Evolutionary conservation across 2,113 vertebrate genomes (phyloP), one percentile per base, ranked within the genome.

Genomic region (Corydoras sp.): DNA sequence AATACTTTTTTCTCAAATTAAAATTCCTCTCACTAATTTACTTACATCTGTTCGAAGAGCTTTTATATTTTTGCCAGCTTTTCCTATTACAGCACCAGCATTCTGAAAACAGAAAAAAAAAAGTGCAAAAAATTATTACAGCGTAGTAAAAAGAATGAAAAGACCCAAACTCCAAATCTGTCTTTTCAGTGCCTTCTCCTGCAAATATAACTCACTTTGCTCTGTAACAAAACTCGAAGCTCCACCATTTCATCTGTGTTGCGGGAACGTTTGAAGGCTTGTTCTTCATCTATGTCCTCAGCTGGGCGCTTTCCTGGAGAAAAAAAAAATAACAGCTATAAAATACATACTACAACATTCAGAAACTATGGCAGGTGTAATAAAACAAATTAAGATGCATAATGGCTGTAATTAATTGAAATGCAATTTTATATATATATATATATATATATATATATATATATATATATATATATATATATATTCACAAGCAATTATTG

Each of bases 11-110:
- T 30, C 64, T 49, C 49, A 24, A 71, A 2, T 60, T 30, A 63
- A 69, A 9, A 74, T 15, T 11, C 30, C 10, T 55, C 64, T 73
- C 61, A 69, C 64, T 4, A 58, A 65, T n/a, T 11, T 62, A 98
- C 95, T 98, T 91, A 99, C 96, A 74, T 99, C 96, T 84, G 95
- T 98, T 85, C 96, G 94, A 71, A 98, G 90, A 30, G 95, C 94
- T 88, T 99, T 99, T 90, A 98, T 99, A 86, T 99, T 99, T 92
- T 99, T 99, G 82, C 96, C 96, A 84, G 94, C 96, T 88, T 99
- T 99, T 81, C 96, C 96, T 82, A 99, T 99, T 81, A 98, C 96
- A 81, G 96, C 95, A 71, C 96, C 96, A 69, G 95, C 96, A 82
- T 99, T 98, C 96, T 99, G 84, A 48, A 71, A 65, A 76, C 68